These are phyloP conservation scores for Reticulitermes lucifugus DNA, from an alignment of 2,888 invertebrate genomes.

Conservation along the genomic window DNA sequence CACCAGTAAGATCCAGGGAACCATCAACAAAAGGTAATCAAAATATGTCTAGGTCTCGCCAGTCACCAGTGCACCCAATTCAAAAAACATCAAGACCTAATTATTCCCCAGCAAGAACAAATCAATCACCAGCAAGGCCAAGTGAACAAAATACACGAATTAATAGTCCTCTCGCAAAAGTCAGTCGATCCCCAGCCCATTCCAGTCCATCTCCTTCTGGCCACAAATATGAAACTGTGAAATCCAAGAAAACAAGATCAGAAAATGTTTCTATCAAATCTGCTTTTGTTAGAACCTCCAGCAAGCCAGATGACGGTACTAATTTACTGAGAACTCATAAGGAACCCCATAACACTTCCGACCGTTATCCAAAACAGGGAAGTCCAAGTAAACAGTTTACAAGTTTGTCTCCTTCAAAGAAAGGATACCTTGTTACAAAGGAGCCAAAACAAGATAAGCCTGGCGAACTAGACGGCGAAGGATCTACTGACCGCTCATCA, in stretches of 20 bases:
- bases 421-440: conserved; percentile 48
- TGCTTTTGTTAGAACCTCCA: conserved; percentile 47
- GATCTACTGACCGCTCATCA: conserved; percentile 51
- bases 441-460: conserved; percentile 62
- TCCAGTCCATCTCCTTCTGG: not conserved
- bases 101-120: conserved; percentile 8
- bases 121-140: conserved; percentile 7
- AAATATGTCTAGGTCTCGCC: not conserved
- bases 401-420: conserved; percentile 46
- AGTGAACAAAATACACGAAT: not conserved
- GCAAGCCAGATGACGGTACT: conserved; percentile 27
- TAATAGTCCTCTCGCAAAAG: conserved; percentile 1
- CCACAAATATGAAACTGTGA: not conserved
- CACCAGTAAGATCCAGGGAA: conserved; percentile 12
- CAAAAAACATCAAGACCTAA: not conserved
- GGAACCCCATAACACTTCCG: not conserved
- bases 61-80: not conserved
- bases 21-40: not conserved
- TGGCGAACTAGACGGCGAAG: conserved; percentile 68
- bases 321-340: not conserved
- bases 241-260: conserved; percentile 18
- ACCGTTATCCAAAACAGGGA: conserved; percentile 25
- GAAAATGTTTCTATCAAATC: conserved; percentile 34
- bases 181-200: not conserved
- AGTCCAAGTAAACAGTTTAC: not conserved